These are phyloP conservation scores for Vesta saturnalis DNA, from an alignment of 2,888 invertebrate genomes.

Conservation along the genomic window DNA sequence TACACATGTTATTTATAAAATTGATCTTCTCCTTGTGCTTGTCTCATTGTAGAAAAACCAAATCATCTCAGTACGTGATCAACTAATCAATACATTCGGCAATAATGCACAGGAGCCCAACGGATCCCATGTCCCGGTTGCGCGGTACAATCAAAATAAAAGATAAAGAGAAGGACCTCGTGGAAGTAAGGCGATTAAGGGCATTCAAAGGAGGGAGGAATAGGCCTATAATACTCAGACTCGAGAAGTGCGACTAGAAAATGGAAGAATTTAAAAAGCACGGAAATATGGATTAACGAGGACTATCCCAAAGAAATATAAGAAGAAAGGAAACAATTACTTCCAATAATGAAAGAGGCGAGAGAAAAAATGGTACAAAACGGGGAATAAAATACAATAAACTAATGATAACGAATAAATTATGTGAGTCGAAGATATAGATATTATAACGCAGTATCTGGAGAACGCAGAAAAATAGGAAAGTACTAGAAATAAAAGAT, in stretches of 20 bases:
- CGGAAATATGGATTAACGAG: conserved; percentile 19
- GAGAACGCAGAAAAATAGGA: background rate
- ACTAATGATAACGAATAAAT: conserved; percentile 21
- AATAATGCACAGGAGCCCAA: too few species aligned
- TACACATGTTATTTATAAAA: too few species aligned
- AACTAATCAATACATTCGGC: too few species aligned
- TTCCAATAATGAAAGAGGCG: conserved; percentile 23
- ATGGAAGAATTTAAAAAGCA: conserved; percentile 12
- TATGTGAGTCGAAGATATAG: background rate
- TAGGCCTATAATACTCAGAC: conserved; percentile 24
- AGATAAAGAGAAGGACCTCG: too few species aligned
- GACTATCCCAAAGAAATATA: conserved; percentile 19
- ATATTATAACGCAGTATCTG: conserved; percentile 14
- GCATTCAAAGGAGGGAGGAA: background rate
- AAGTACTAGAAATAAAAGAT: conserved; percentile 2
- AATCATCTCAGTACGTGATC: too few species aligned
- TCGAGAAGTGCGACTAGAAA: conserved; percentile 16
- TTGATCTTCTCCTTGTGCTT: too few species aligned
- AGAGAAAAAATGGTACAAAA: conserved; percentile 22
- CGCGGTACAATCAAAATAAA: too few species aligned
- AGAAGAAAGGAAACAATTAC: conserved; percentile 23
- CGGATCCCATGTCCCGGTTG: too few species aligned
- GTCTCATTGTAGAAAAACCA: too few species aligned
- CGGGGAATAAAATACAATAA: conserved; percentile 24
- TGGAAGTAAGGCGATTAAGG: background rate